Evolutionary conservation across 2,888 invertebrate genomes (phyloP), one percentile per base, ranked within the genome.

Genomic region (Baccha elongata): DNA sequence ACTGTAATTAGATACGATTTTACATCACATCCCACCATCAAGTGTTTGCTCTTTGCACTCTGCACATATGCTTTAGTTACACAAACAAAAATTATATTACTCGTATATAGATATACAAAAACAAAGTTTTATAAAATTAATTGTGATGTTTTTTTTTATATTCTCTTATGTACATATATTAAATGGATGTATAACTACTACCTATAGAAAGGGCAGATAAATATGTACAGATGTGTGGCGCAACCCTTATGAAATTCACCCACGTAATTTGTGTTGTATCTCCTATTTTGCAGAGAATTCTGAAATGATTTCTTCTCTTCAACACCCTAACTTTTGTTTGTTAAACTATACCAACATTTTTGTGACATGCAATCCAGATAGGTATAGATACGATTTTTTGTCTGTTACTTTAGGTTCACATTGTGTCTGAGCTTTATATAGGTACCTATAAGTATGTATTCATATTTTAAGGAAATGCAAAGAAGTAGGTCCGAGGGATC

Each of bases 1-100:
- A 58, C 50, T 69, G 81, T 76, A 81, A 81, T 81, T 81, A 76
- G 76, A 81, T 81, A 75, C 81, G 71, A 81, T 53, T 81, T 75
- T 50, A 71, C 76, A 81, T 81, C 69, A 62, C 76, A 67, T 81
- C 76, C 76, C 67, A 65, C 50, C 60, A 62, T 58, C 69, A 64
- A 69, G 75, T 80, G 74, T 55, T 48, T 37, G 35, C 26, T 42
- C 37, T 62, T 73, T 79, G 52, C 71, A 64, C 53, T 48, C 40
- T 42, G 48, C 76, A 76, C 32, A 62, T 62, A 69, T 75, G 52
- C 21, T 26, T 64, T 60, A 60, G 60, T 60, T 60, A 60, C 44
- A 60, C 44, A 60, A 60, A 44, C 44, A 60, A 60, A 60, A 44
- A 60, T 52, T n/a, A 48, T n/a, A 26, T n/a, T 10, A 50, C 3